Evolutionary conservation across 2,797 vertebrate species (phyloP), one percentile per base, ranked within the genome.

Genomic region (Ara ararauna): DNA sequence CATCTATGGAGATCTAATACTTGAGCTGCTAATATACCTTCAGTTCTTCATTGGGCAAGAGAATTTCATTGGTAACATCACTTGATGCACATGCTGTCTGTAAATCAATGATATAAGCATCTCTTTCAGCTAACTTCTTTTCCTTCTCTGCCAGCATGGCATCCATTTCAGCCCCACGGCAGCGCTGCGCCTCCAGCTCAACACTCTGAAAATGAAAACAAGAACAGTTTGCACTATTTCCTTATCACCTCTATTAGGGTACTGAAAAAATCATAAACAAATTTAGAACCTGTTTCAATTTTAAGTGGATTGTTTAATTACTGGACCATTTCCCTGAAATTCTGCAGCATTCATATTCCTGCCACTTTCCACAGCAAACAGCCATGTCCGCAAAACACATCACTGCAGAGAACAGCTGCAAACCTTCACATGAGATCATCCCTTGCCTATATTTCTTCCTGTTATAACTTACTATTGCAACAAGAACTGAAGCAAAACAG

Each of bases 41-140:
- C 54, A 97, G 10, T 5, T 97, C 97, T 48, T 94, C 97, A 58
- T 82, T 95, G 48, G 96, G 83, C 67, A 88, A 26, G 60, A 87
- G 26, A 5, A 70, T 40, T 71, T 96, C 83, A 70, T 32, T 65
- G 81, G 93, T 10, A 61, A 91, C 73, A 42, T 95, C 97, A 30
- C 96, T 89, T 81, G 98, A 98, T 45, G 95, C 98, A 70, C 97
- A 65, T 0, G 98, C 97, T 23, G 97, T 96, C 75, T 99, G 99
- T 85, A 99, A 97, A 94, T 99, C 98, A 29, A 98, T 93, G 19
- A 99, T 99, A 56, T 98, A 99, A 11, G 98, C 98, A 96, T 99
- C 99, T 86, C 99, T 99, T 58, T 99, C 98, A 29, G 97, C 95
- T 92, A 99, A 86, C 93, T 98, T 98, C 96, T 96, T 98, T 82